phyloP scores from a whole-genome alignment of 2,797 vertebrate genomes.

The Lagocephalus sceleratus region DNA sequence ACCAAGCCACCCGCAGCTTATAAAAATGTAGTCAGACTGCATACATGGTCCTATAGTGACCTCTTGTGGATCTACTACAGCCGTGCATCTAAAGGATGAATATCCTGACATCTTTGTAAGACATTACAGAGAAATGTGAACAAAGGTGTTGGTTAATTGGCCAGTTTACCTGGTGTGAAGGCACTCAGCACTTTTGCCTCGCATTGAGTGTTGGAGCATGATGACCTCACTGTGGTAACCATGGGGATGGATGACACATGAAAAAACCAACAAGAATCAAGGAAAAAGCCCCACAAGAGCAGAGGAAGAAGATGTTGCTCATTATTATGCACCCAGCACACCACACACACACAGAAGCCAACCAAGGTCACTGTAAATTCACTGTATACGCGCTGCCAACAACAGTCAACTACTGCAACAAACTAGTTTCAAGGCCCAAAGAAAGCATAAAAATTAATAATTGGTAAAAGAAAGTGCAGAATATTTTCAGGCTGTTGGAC shows the following conservation, averaged over 20 bases:
- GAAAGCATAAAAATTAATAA: not conserved
- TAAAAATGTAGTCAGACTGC: not conserved
- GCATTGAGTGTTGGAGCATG: constrained; percentile 96
- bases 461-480: not conserved
- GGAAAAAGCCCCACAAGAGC: constrained; percentile 65
- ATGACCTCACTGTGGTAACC: constrained; percentile 98
- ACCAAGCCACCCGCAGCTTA: not conserved
- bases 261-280: constrained; percentile 78
- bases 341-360: constrained; percentile 18
- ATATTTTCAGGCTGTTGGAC: not conserved
- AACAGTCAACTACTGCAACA: constrained; percentile 7
- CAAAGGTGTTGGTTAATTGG: constrained; percentile 20
- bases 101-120: not conserved
- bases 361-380: constrained; percentile 6
- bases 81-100: constrained; percentile 22
- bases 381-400: constrained; percentile 6
- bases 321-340: constrained; percentile 20
- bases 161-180: constrained; percentile 93
- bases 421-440: constrained; percentile 9
- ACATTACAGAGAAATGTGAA: constrained; percentile 21
- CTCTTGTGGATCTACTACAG: constrained; percentile 52
- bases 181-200: constrained; percentile 98
- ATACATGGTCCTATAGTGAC: constrained; percentile 34
- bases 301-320: constrained; percentile 58
- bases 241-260: constrained; percentile 88